phyloP scores from a whole-genome alignment of 1,140 invertebrate genomes.

The Propsilocerus akamusi region DNA sequence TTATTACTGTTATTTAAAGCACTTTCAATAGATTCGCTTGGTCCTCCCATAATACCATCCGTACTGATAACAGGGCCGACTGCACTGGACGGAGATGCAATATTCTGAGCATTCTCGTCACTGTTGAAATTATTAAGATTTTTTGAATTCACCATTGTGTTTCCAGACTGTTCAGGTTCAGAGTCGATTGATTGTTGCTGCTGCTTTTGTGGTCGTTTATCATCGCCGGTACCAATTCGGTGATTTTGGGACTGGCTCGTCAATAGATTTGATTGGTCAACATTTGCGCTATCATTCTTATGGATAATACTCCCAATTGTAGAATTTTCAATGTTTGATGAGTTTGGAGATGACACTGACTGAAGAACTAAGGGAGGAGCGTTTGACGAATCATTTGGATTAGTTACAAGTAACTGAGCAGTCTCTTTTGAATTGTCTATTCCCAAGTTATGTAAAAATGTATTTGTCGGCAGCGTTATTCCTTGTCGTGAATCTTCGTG shows the following conservation, averaged over 20 bases:
- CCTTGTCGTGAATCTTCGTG: not conserved
- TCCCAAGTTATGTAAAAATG: not conserved
- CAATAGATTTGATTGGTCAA: too few relatives aligned
- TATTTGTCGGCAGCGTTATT: constrained; percentile 11
- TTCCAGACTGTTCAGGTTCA: too few relatives aligned
- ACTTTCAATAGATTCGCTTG: too few relatives aligned
- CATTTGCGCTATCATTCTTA: too few relatives aligned
- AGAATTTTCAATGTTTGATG: too few relatives aligned
- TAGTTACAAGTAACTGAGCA: not conserved
- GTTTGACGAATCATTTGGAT: not conserved
- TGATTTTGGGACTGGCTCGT: too few relatives aligned
- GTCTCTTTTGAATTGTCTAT: not conserved
- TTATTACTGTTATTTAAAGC: constrained; percentile 6
- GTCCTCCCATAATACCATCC: too few relatives aligned
- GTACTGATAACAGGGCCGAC: constrained; percentile 8
- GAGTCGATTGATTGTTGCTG: too few relatives aligned
- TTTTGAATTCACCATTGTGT: too few relatives aligned
- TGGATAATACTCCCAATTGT: too few relatives aligned
- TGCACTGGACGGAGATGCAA: constrained; percentile 5
- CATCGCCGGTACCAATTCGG: too few relatives aligned
- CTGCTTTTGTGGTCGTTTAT: not conserved
- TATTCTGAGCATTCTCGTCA: not conserved
- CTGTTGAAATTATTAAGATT: too few relatives aligned
- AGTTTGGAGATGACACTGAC: not conserved
- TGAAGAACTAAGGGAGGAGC: not conserved